phyloP scores from a whole-genome alignment of 1,140 invertebrate genomes.

The Nomia melanderi region DNA sequence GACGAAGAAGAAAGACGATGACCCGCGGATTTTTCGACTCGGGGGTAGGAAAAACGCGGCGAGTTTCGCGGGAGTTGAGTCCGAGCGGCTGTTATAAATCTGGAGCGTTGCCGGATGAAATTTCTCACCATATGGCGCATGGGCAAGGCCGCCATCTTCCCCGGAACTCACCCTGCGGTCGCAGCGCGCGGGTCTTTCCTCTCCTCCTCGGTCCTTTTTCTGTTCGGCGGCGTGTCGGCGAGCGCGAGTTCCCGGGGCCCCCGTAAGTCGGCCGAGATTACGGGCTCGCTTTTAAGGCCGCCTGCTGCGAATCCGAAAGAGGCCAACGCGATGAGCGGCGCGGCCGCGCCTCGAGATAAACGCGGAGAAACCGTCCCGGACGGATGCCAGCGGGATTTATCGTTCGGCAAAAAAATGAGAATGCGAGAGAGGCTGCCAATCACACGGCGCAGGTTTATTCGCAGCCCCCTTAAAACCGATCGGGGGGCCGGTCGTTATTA shows the following conservation, averaged over 20 bases:
- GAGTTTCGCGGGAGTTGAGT: neutral
- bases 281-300: constrained; percentile 67
- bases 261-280: constrained; percentile 67
- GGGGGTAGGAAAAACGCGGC: neutral
- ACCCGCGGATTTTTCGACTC: neutral
- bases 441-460: constrained; percentile 17
- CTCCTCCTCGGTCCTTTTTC: constrained; percentile 14
- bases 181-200: neutral
- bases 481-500: neutral
- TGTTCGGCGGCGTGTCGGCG: neutral
- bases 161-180: constrained; percentile 38
- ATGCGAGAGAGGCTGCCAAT: constrained; percentile 28
- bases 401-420: constrained; percentile 26
- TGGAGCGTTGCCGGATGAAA: constrained; percentile 24
- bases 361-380: constrained; percentile 53
- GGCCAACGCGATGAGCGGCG: constrained; percentile 55
- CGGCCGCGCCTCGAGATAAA: constrained; percentile 54
- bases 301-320: constrained; percentile 67
- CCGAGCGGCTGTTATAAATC: constrained; percentile 32
- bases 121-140: constrained; percentile 46
- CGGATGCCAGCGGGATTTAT: constrained; percentile 57
- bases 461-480: constrained; percentile 19
- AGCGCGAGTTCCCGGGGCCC: neutral
- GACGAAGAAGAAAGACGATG: too few relatives aligned
- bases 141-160: constrained; percentile 39